Evolutionary conservation across 2,113 vertebrate genomes (phyloP).

Genomic region (Clarias macrocephalus): DNA sequence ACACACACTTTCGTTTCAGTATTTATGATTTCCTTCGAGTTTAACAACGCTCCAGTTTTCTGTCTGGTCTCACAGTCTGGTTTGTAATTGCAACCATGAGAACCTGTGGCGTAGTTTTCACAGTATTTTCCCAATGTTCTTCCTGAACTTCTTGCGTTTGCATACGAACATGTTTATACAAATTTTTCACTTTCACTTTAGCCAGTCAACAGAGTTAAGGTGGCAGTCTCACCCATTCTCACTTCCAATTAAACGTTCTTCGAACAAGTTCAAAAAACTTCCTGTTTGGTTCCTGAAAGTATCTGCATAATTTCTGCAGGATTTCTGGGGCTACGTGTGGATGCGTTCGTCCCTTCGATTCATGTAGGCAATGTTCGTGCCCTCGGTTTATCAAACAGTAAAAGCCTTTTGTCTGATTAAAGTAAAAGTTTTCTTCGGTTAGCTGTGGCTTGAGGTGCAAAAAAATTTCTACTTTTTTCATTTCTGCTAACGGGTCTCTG

Average conservation of each 20-base stretch:
- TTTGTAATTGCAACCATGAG: background rate
- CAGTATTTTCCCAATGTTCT: background rate
- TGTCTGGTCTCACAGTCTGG: background rate
- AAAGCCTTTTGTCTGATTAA: conserved; percentile 96
- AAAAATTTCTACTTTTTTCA: conserved; percentile 90
- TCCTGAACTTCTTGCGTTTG: background rate
- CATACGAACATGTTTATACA: background rate
- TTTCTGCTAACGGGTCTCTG: conserved; percentile 88
- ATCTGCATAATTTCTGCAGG: conserved; percentile 84
- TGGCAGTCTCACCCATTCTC: conserved; percentile 26
- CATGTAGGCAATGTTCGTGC: conserved; percentile 88
- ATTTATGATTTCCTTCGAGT: too few species aligned
- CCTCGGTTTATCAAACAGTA: conserved; percentile 90
- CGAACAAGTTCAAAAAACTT: conserved; percentile 93
- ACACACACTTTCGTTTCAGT: background rate
- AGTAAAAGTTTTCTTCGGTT: conserved; percentile 93
- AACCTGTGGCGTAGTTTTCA: background rate
- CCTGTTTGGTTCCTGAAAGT: conserved; percentile 91
- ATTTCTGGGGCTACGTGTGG: conserved; percentile 82
- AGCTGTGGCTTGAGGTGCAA: conserved; percentile 86
- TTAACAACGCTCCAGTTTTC: background rate
- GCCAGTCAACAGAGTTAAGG: too few species aligned
- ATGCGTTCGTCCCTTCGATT: conserved; percentile 92
- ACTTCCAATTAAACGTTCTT: conserved; percentile 92
- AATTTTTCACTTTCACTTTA: background rate